Conservation (phyloP, 2,888 invertebrate genomes). For the Tenthredo mesomela region DNA sequence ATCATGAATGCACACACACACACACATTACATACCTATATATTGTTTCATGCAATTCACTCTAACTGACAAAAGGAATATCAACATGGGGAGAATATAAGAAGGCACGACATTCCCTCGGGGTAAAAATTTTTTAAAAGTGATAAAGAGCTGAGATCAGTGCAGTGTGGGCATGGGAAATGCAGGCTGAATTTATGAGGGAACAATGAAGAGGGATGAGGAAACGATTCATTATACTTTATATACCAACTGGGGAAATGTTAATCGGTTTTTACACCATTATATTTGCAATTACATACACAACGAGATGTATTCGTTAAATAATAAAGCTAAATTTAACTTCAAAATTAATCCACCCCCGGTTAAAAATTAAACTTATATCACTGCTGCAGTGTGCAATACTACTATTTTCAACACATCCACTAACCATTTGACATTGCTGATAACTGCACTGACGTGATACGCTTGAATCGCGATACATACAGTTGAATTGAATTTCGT, state of each 20-base stretch:
- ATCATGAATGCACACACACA: not conserved
- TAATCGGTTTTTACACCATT: slow-evolving; percentile 15
- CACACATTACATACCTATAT: not conserved
- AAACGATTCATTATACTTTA: not conserved
- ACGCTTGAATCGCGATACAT: not conserved
- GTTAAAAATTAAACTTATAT: not conserved
- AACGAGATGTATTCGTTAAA: not conserved
- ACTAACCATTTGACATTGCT: not conserved
- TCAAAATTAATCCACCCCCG: not conserved
- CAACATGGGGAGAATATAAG: not conserved
- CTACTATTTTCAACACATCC: not conserved
- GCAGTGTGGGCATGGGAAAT: not conserved
- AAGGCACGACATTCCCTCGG: slow-evolving; percentile 11
- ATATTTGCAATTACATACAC: not conserved
- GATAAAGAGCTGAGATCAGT: not conserved
- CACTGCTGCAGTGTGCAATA: not conserved
- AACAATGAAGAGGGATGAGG: not conserved
- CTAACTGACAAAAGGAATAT: not conserved
- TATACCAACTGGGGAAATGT: not conserved
- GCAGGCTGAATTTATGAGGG: slow-evolving; percentile 1
- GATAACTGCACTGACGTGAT: not conserved
- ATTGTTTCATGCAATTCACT: not conserved
- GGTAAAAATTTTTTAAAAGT: slow-evolving; percentile 2
- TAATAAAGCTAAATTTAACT: not conserved
- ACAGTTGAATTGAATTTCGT: not conserved